A percentile compares a stretch with the other conserved stretches of the same genome.
Conservation (phyloP, 2,888 invertebrate species). For the Cantharis nigra region DNA sequence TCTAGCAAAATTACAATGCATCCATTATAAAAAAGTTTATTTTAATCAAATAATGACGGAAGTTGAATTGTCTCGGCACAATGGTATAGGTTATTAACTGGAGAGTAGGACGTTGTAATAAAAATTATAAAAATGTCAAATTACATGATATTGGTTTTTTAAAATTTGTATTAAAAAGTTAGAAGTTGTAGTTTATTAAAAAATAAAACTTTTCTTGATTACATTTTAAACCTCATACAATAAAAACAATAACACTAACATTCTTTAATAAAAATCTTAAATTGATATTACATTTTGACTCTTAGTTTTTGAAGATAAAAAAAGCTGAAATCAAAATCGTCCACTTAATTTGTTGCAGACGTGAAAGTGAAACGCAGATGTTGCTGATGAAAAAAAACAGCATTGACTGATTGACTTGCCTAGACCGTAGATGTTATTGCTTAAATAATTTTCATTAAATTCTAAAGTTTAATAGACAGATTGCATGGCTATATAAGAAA, state of each 20-base stretch:
- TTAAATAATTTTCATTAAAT: too few species aligned
- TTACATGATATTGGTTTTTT: neutral
- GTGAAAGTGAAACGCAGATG: neutral
- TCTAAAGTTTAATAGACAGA: too few species aligned
- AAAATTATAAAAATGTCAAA: neutral
- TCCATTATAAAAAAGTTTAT: neutral
- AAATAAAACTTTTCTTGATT: neutral
- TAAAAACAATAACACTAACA: neutral
- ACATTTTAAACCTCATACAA: neutral
- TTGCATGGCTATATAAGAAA: neutral
- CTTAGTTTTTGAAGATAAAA: neutral
- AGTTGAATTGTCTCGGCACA: neutral
- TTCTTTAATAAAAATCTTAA: neutral
- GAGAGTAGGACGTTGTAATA: neutral
- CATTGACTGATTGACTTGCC: neutral
- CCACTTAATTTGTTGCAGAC: neutral
- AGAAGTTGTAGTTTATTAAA: neutral
- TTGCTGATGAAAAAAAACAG: neutral
- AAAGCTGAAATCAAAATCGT: neutral
- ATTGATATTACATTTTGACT: neutral
- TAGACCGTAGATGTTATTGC: neutral
- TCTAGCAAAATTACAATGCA: neutral
- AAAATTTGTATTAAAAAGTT: neutral
- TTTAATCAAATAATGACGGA: neutral
- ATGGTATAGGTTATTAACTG: neutral